Conservation (phyloP, 2,797 vertebrate genomes). For the Hylomyscus alleni region DNA sequence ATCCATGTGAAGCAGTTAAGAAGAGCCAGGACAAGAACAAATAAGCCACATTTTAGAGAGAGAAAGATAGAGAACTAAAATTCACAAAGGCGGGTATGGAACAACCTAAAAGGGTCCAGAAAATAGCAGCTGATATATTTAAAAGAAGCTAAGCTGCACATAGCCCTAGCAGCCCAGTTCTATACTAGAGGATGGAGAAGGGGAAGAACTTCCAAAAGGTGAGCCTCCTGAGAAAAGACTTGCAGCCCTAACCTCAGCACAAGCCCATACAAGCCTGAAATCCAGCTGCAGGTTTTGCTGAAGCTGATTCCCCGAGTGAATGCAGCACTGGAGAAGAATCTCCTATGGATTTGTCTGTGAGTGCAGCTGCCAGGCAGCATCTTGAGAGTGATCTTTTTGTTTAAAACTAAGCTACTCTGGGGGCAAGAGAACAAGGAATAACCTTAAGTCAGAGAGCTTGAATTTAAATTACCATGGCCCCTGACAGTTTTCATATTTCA, state of each 20-base stretch:
- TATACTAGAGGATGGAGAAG: neutral
- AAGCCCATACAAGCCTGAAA: neutral
- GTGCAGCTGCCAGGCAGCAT: neutral
- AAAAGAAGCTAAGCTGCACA: neutral
- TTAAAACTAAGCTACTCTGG: slow-evolving; percentile 8
- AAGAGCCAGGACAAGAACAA: neutral
- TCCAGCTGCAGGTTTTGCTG: neutral
- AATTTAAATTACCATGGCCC: slow-evolving; percentile 4
- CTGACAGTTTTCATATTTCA: neutral
- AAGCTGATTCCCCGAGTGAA: neutral
- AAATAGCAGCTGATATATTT: neutral
- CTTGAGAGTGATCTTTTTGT: neutral
- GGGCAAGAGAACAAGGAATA: neutral
- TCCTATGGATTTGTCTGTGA: neutral
- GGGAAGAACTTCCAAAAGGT: neutral
- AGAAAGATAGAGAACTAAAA: neutral
- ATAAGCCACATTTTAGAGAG: neutral
- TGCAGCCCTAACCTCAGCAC: neutral
- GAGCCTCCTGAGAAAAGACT: neutral
- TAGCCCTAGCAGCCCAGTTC: neutral
- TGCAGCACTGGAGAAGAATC: neutral
- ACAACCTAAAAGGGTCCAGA: neutral
- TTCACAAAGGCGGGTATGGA: neutral
- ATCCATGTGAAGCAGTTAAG: neutral
- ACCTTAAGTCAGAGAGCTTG: neutral